phyloP scores from a whole-genome alignment of 2,888 invertebrate species.

The Mactromeris polynyma region DNA sequence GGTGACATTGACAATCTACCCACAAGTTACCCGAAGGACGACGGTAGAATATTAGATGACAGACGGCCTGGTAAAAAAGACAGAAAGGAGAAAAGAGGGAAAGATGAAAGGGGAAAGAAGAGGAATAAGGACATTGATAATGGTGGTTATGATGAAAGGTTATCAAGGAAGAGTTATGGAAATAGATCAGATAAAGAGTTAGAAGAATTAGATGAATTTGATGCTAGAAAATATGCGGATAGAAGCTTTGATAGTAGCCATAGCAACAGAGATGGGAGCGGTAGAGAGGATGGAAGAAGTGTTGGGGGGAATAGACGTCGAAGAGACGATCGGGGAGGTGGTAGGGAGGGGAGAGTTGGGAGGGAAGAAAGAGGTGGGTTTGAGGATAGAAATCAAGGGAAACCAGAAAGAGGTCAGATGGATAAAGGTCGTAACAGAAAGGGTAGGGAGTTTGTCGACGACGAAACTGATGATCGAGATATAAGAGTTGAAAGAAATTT shows the following conservation, averaged over 20 bases:
- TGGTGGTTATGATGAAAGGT: constrained; percentile 19
- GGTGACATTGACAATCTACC: constrained; percentile 46
- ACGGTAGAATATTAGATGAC: constrained; percentile 14
- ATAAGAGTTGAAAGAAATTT: constrained; percentile 54
- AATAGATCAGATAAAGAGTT: constrained; percentile 26
- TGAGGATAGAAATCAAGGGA: constrained; percentile 5
- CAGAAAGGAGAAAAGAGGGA: constrained; percentile 42
- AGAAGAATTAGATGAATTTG: constrained; percentile 49
- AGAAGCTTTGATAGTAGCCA: constrained; percentile 53
- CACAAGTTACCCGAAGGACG: neutral
- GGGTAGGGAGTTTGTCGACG: constrained; percentile 34
- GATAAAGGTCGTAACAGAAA: constrained; percentile 32
- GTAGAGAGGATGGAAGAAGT: neutral
- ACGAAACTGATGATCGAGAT: constrained; percentile 47
- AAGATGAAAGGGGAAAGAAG: constrained; percentile 34
- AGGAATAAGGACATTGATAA: constrained; percentile 23
- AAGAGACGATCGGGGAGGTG: neutral
- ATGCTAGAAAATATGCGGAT: constrained; percentile 49
- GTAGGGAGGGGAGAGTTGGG: constrained; percentile 26
- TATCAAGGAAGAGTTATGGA: neutral
- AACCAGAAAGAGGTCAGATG: constrained; percentile 10
- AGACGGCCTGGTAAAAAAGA: constrained; percentile 31
- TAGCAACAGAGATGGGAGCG: constrained; percentile 9
- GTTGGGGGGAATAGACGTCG: constrained; percentile 3
- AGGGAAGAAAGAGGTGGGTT: constrained; percentile 35